Evolutionary conservation across 1,140 invertebrate genomes (phyloP), one percentile per base, ranked within the genome.

Genomic region (Drosophila serrata): DNA sequence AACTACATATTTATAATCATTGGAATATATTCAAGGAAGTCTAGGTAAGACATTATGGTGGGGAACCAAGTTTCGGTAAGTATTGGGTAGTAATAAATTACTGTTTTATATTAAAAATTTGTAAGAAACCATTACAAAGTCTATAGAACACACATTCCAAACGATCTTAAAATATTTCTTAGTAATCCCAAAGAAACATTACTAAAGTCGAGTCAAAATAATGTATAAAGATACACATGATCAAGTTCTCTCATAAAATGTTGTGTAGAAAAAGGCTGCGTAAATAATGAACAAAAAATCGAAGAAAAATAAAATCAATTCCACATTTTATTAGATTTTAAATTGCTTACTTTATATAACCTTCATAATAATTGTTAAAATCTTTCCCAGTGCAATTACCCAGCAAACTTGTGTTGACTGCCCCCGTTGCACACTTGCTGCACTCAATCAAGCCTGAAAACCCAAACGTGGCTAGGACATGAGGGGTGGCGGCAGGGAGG

Each of bases 361-460:
- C 17, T 53, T 4, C 24, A 9, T 31, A 15, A 40, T 19, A 8
- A 62, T n/a, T 11, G 7, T 35, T 4, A 4, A 2, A 12, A 2
- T 11, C 13, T 46, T 29, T 42, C 3, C 13, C 29, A 4, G 61
- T 64, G 56, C 61, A 56, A 33, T 42, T 56, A 24, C 33, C 53
- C 35, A 43, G 12, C 11, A n/a, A n/a, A 24, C 11, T 24, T 12
- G 15, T 68, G 64, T 35, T 40, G 61, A 49, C 60, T 75, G 73
- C 37, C 39, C 72, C 42, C 46, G 40, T 35, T 70, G 69, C 49
- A 70, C 68, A 56, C 48, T 57, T 69, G 48, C 40, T 69, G 49
- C 51, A 72, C 65, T 72, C 68, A 72, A 72, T 70, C 65, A 70
- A 58, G 65, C 49, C 31, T 11, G 45, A 35, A 67, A 57, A 17